Conservation (phyloP, 2,888 invertebrate species). For the Hyppa rectilinea region DNA sequence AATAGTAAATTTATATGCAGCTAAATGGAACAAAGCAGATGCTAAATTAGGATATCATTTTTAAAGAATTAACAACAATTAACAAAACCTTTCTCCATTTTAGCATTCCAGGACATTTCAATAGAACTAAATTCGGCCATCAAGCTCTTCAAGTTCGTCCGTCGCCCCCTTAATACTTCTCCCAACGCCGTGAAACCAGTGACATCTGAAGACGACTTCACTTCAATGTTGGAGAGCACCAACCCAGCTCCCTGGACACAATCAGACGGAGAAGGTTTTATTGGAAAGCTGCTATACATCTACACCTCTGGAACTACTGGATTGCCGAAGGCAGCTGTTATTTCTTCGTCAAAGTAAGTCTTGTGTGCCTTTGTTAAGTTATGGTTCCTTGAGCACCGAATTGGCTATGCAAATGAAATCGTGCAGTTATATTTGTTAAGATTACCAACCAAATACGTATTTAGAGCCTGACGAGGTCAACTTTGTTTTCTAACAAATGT, state of each 20-base stretch:
- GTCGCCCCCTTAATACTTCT: constrained; percentile 81
- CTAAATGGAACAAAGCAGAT: not conserved
- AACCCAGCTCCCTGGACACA: constrained; percentile 89
- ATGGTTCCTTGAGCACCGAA: not conserved
- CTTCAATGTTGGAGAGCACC: constrained; percentile 90
- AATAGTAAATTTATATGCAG: constrained; percentile 1
- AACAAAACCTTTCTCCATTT: constrained; percentile 39
- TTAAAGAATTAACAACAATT: too few relatives aligned
- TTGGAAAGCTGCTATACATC: constrained; percentile 97
- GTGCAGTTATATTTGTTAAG: not conserved
- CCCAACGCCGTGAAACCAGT: constrained; percentile 81
- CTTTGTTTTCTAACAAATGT: constrained; percentile 3
- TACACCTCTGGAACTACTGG: constrained; percentile 99
- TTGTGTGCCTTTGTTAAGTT: not conserved
- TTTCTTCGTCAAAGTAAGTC: constrained; percentile 96
- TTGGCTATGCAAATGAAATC: constrained; percentile 21
- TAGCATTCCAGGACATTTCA: constrained; percentile 92
- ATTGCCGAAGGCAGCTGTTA: constrained; percentile 99
- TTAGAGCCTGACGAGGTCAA: constrained; percentile 1
- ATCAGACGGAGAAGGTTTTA: constrained; percentile 92
- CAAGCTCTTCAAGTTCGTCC: constrained; percentile 91
- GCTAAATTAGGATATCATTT: too few relatives aligned
- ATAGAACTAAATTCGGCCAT: constrained; percentile 92
- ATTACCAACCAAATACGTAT: not conserved
- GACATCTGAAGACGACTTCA: constrained; percentile 91